Percentiles rank a stretch among this genome's conserved stretches.
Evolutionary conservation across 1,140 invertebrate genomes (phyloP).

Genomic region (Macrocentrus cingulum): DNA sequence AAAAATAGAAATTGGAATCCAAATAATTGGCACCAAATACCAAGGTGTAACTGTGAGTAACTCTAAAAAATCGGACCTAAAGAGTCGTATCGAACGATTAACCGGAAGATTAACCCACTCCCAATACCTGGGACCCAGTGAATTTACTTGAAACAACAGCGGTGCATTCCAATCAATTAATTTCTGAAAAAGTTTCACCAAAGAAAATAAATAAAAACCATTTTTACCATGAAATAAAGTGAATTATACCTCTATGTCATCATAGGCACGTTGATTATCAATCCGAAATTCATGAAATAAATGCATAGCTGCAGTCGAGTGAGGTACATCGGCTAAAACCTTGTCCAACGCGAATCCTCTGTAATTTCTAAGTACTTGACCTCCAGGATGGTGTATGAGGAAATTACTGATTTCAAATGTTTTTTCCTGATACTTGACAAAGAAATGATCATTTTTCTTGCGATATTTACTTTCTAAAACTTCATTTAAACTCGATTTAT

Average conservation of each 20-base stretch:
- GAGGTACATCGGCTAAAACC: conserved; percentile 59
- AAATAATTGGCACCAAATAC: conserved; percentile 70
- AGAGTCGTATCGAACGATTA: conserved; percentile 67
- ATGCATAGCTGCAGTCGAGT: conserved; percentile 66
- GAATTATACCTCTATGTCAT: conserved; percentile 56
- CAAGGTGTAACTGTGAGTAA: conserved; percentile 69
- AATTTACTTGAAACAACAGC: conserved; percentile 66
- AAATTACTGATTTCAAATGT: conserved; percentile 63
- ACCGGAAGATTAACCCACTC: conserved; percentile 74
- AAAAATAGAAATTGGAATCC: conserved; percentile 66
- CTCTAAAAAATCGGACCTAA: conserved; percentile 67
- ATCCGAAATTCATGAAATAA: conserved; percentile 62
- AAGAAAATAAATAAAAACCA: no score
- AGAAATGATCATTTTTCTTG: conserved; percentile 34
- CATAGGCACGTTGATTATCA: conserved; percentile 37
- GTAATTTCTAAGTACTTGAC: conserved; percentile 59
- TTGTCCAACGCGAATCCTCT: conserved; percentile 58
- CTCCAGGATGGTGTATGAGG: conserved; percentile 65
- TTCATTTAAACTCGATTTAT: no score
- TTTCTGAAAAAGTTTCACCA: conserved; percentile 61
- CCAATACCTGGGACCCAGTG: conserved; percentile 65
- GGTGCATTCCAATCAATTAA: conserved; percentile 73
- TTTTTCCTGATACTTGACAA: conserved; percentile 59
- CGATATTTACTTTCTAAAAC: no score
- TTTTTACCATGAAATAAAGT: no score